Evolutionary conservation across 2,888 invertebrate genomes (phyloP).

Genomic region (Nephrotoma appendiculata): DNA sequence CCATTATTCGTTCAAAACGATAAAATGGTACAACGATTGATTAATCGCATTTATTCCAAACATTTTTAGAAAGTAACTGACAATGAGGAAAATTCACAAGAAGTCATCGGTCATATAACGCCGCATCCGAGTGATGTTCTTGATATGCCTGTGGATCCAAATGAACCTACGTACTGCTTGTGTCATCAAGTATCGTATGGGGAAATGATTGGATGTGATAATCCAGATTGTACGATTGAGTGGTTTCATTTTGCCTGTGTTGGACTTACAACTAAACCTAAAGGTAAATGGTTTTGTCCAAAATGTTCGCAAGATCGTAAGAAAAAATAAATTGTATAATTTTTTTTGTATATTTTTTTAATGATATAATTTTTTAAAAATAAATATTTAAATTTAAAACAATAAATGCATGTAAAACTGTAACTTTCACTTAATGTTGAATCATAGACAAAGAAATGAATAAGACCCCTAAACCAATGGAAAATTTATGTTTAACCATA

Average conservation of each 20-base stretch:
- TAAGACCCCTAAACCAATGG: too few relatives aligned
- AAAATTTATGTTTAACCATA: too few relatives aligned
- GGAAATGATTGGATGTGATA: slow-evolving; percentile 92
- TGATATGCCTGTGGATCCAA: slow-evolving; percentile 90
- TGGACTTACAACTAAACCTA: slow-evolving; percentile 71
- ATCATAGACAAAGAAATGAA: too few relatives aligned
- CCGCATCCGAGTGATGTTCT: slow-evolving; percentile 79
- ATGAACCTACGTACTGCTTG: slow-evolving; percentile 95
- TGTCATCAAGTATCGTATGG: slow-evolving; percentile 95
- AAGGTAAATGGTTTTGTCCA: slow-evolving; percentile 90
- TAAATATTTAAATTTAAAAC: background rate
- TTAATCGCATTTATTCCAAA: background rate
- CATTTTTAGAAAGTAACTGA: slow-evolving; percentile 25
- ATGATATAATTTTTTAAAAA: background rate
- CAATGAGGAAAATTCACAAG: slow-evolving; percentile 38
- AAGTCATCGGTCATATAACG: slow-evolving; percentile 32
- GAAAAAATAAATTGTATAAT: slow-evolving; percentile 47
- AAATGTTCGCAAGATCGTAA: slow-evolving; percentile 73
- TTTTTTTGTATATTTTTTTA: background rate
- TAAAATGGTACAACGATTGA: background rate
- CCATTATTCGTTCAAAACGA: background rate
- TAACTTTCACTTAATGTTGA: background rate
- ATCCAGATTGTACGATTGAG: slow-evolving; percentile 71
- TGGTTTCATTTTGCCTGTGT: slow-evolving; percentile 93
- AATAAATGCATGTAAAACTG: background rate